Evolutionary conservation across 2,888 invertebrate species (phyloP), one percentile per base, ranked within the genome.

Genomic region (Lampropteryx suffumata): DNA sequence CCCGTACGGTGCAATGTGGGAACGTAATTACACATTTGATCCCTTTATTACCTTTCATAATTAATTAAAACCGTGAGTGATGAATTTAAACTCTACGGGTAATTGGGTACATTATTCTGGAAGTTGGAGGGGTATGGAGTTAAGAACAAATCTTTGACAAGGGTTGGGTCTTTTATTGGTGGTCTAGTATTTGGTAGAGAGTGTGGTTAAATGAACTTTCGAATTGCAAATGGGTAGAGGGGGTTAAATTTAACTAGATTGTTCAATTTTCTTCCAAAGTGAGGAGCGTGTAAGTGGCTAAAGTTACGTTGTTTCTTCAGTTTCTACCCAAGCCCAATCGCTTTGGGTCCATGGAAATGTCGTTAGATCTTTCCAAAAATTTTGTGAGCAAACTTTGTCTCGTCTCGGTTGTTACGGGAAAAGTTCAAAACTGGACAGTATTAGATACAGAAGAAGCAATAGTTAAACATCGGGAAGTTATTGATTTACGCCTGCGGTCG

Each of bases 21-120:
- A 62, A 71, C 74, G 72, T 75, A 75, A 79, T 77, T 73, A 76
- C 69, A 65, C 62, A 71, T 70, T 67, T 73, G 70, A 72, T 71
- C 72, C 73, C 71, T 73, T 70, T 73, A 68, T 77, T 75, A 71
- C 69, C 36, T 62, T 70, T 65, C 68, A 68, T 79, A 73, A 81
- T 76, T 76, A 77, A 77, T 76, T 73, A 73, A 65, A 71, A 66
- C 64, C 53, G 57, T 63, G 55, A 57, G 57, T 60, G 63, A 62
- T 62, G 62, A 62, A 62, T 62, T 62, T 56, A 59, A 57, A 59
- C 45, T 45, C 40, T 54, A 50, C 52, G 56, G 55, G 42, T 59
- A 62, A 62, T 59, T 62, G 59, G 57, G 50, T 54, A 59, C 56
- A 52, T 59, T 50, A 55, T 57, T 55, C 57, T 50, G 50, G 30